Evolutionary conservation across 2,113 vertebrate genomes (phyloP), one percentile per base, ranked within the genome.

Genomic region (Helogale parvula): DNA sequence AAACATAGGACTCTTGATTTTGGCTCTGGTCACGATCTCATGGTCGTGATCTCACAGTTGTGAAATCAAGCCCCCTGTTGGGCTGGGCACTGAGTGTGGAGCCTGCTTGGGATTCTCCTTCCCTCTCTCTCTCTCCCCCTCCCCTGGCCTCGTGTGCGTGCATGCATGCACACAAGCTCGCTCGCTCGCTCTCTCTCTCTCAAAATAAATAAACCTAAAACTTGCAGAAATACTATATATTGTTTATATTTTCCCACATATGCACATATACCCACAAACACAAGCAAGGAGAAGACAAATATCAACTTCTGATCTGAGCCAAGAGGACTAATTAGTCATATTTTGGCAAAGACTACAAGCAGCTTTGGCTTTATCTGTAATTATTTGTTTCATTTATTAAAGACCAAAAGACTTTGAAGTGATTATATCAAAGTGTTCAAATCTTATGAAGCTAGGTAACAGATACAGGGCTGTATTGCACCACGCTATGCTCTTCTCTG

Each of bases 401-500:
- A 85, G 47, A 27, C 14, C 27, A 27, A 66, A 85, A 79, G 63
- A 81, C 25, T 41, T 3, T 50, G 41, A 93, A 85, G 10, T 11
- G 33, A 84, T 47, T 45, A 29, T 10, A 89, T 81, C 11, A 60
- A 90, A 95, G 66, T 41, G 27, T 54, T 92, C 45, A 92, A 25
- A 79, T 80, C 95, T 72, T 47, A 88, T 33, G 90, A 90, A 86
- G 65, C 54, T 68, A 21, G 29, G n/a, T 68, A 89, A 93, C 21
- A 38, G 15, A 45, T 11, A 79, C 13, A 25, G 7, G 35, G 35
- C 47, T 27, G 31, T 47, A 33, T 57, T 89, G 29, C 38, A 97
- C 71, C n/a, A 19, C 52, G 79, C 11, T 85, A 23, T 1, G 9
- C 5, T 38, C 63, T 81, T 85, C 29, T 76, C 25, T 69, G 50